Evolutionary conservation across 2,113 vertebrate species (phyloP).

Genomic region (Dunckerocampus dactyliophorus): DNA sequence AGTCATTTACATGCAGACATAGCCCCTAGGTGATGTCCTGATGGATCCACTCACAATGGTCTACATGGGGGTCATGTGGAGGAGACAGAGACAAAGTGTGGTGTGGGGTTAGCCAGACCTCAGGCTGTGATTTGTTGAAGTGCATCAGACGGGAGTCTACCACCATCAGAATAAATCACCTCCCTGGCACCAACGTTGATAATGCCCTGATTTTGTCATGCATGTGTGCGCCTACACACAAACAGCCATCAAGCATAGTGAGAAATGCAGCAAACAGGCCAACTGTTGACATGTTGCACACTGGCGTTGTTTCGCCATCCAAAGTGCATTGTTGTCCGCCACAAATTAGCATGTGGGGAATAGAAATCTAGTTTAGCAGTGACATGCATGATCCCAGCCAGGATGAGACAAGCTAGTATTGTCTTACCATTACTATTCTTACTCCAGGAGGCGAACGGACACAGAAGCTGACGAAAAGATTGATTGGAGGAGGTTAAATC

Average conservation of each 20-base stretch:
- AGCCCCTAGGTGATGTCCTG: slow-evolving; percentile 30
- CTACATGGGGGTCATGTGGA: slow-evolving; percentile 43
- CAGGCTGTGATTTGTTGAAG: slow-evolving; percentile 64
- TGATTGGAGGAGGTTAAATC: slow-evolving; percentile 64
- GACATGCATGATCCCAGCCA: slow-evolving; percentile 37
- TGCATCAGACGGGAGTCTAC: slow-evolving; percentile 66
- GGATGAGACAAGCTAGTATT: slow-evolving; percentile 65
- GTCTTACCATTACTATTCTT: slow-evolving; percentile 72
- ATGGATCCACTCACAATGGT: slow-evolving; percentile 19
- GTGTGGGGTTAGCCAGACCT: slow-evolving; percentile 45
- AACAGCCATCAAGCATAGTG: slow-evolving; percentile 12
- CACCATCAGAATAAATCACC: slow-evolving; percentile 64
- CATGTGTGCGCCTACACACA: not conserved
- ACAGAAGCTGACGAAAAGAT: slow-evolving; percentile 63
- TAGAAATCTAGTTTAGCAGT: slow-evolving; percentile 30
- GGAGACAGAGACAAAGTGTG: slow-evolving; percentile 47
- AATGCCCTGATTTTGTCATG: slow-evolving; percentile 29
- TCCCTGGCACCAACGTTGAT: slow-evolving; percentile 63
- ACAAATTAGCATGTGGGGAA: not conserved
- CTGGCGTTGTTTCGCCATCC: not conserved
- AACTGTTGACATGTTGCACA: not conserved
- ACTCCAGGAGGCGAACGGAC: slow-evolving; percentile 41
- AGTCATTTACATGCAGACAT: slow-evolving; percentile 6
- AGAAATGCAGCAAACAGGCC: not conserved
- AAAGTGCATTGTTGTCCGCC: not conserved